Evolutionary conservation across 1,140 invertebrate genomes (phyloP).

Genomic region (Macrotrachela quadricornifera): DNA sequence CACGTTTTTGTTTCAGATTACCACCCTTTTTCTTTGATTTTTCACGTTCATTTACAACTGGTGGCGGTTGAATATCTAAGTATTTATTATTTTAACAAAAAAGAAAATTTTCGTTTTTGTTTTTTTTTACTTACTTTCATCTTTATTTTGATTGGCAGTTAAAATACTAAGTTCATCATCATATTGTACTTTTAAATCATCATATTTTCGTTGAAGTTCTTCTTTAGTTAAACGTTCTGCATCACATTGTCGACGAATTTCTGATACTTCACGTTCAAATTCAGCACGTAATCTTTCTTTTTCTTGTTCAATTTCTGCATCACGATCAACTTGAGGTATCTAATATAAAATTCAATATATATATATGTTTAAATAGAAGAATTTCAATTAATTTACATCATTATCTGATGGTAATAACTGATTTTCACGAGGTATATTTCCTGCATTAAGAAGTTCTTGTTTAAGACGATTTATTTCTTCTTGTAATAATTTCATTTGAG

Average conservation of each 20-base stretch:
- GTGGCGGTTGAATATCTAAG: too few species aligned
- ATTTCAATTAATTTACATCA: too few species aligned
- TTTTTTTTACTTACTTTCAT: too few species aligned
- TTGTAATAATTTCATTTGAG: constrained; percentile 26
- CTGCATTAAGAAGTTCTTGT: constrained; percentile 16
- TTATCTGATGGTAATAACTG: too few species aligned
- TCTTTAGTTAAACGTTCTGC: constrained; percentile 38
- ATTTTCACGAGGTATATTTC: too few species aligned
- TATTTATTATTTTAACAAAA: too few species aligned
- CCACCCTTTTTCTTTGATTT: too few species aligned
- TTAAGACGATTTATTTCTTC: constrained; percentile 27
- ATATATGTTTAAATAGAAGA: too few species aligned
- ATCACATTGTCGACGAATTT: constrained; percentile 36
- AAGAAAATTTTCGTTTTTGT: too few species aligned
- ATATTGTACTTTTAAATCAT: constrained; percentile 36
- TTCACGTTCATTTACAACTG: too few species aligned
- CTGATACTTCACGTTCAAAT: constrained; percentile 26
- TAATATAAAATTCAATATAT: too few species aligned
- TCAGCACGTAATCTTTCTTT: constrained; percentile 26
- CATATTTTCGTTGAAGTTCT: constrained; percentile 38
- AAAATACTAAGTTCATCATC: constrained; percentile 34
- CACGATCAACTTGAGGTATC: too few species aligned
- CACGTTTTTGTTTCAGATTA: background rate
- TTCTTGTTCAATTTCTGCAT: constrained; percentile 27
- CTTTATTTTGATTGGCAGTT: constrained; percentile 10